Percentiles rank a stretch among this genome's conserved stretches.
phyloP scores from a whole-genome alignment of 2,888 invertebrate species.

The Gnatocerus cornutus region DNA sequence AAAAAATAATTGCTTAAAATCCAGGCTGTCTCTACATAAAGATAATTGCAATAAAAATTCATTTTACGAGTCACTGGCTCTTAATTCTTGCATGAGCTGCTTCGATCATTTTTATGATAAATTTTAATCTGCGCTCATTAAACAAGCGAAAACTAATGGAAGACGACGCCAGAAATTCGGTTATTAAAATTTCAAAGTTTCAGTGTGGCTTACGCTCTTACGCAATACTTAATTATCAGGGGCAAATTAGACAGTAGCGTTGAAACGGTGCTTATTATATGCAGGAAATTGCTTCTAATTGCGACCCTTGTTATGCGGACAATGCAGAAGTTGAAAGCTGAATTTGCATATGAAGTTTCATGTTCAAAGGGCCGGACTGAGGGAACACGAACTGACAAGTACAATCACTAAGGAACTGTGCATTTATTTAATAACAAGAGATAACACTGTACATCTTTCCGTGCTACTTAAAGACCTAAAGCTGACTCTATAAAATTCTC shows the following conservation, averaged over 20 bases:
- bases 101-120: background rate
- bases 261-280: slow-evolving; percentile 29
- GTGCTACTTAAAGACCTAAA: slow-evolving; percentile 50
- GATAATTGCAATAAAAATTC: slow-evolving; percentile 2
- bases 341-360: slow-evolving; percentile 23
- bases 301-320: slow-evolving; percentile 16
- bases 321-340: background rate
- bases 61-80: slow-evolving; percentile 9
- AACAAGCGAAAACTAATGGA: slow-evolving; percentile 3
- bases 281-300: slow-evolving; percentile 20
- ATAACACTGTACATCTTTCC: slow-evolving; percentile 13
- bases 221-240: slow-evolving; percentile 1
- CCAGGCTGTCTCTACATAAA: background rate
- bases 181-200: slow-evolving; percentile 5
- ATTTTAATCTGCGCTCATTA: background rate
- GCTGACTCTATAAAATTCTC: slow-evolving; percentile 58
- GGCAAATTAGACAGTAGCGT: slow-evolving; percentile 7
- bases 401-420: background rate
- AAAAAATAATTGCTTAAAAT: background rate
- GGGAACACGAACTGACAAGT: no score
- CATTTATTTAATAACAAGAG: slow-evolving; percentile 12
- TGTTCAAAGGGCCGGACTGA: background rate
- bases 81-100: background rate
- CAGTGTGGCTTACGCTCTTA: background rate
- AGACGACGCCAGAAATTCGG: slow-evolving; percentile 3